phyloP scores from a whole-genome alignment of 30 jellyfish, hydroid and myxozoan species.

The Sanderia malayensis region DNA sequence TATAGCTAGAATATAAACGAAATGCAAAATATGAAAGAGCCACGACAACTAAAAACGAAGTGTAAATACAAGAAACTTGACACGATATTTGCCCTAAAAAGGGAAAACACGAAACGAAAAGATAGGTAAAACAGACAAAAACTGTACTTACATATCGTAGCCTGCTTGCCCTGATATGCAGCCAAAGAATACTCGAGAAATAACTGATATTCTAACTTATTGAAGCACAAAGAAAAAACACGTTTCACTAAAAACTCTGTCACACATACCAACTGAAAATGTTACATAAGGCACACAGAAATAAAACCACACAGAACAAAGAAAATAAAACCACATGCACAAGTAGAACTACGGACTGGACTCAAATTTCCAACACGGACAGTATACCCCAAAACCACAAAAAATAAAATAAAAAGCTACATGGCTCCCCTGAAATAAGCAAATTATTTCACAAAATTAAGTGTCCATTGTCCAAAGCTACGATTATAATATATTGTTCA shows the following conservation, averaged over 20 bases:
- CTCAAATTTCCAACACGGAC: no score
- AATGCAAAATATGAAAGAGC: slow-evolving; percentile 8
- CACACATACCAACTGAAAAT: no score
- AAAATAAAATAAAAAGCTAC: no score
- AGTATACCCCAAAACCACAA: no score
- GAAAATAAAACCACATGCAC: no score
- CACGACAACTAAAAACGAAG: slow-evolving; percentile 5
- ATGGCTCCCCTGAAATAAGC: no score
- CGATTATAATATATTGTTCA: neutral
- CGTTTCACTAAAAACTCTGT: no score
- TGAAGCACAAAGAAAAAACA: neutral
- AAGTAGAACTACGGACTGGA: no score
- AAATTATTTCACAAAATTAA: slow-evolving; percentile 4
- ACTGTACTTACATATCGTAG: slow-evolving; percentile 10
- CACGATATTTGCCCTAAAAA: slow-evolving; percentile 9
- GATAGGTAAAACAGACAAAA: neutral
- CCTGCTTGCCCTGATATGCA: slow-evolving; percentile 23
- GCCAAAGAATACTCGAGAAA: slow-evolving; percentile 10
- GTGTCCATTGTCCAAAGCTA: slow-evolving; percentile 12
- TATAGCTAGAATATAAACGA: neutral
- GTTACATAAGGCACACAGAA: no score
- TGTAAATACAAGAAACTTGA: slow-evolving; percentile 11
- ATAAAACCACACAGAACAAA: no score
- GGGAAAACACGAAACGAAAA: slow-evolving; percentile 8
- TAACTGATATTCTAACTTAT: neutral